Evolutionary conservation across 1,140 invertebrate species (phyloP).

Genomic region (Cotesia typhae): DNA sequence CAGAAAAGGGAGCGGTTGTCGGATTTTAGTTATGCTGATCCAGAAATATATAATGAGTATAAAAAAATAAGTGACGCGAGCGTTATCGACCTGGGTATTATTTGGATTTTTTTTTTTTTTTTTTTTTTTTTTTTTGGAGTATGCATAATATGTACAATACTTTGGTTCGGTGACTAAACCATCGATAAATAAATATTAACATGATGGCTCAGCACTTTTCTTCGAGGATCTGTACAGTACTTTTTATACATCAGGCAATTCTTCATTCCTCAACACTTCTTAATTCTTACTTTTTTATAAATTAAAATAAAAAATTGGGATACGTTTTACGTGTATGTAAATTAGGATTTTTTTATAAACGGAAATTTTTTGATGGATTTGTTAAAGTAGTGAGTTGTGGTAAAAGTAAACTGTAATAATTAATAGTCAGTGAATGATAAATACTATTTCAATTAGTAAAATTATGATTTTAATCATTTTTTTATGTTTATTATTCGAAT

Average conservation of each 20-base stretch:
- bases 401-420: too few species aligned
- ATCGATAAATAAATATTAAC: slow-evolving; percentile 51
- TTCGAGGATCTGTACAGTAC: slow-evolving; percentile 15
- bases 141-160: slow-evolving; percentile 7
- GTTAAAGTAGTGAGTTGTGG: too few species aligned
- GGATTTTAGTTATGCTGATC: slow-evolving; percentile 45
- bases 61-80: slow-evolving; percentile 21
- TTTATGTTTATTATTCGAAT: too few species aligned
- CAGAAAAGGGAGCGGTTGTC: slow-evolving; percentile 37
- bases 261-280: slow-evolving; percentile 27
- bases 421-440: too few species aligned
- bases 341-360: too few species aligned
- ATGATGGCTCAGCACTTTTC: slow-evolving; percentile 49
- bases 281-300: not conserved
- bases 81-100: slow-evolving; percentile 20
- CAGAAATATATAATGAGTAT: slow-evolving; percentile 28
- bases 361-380: too few species aligned
- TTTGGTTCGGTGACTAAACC: slow-evolving; percentile 14
- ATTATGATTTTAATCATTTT: too few species aligned
- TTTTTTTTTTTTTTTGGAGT: not conserved
- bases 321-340: too few species aligned
- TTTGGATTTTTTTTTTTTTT: not conserved
- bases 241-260: not conserved
- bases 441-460: too few species aligned
- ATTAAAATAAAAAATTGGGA: too few species aligned